Percentiles rank a stretch among this genome's conserved stretches.
phyloP scores from a whole-genome alignment of 1,140 invertebrate species.

The Wasmannia auropunctata region DNA sequence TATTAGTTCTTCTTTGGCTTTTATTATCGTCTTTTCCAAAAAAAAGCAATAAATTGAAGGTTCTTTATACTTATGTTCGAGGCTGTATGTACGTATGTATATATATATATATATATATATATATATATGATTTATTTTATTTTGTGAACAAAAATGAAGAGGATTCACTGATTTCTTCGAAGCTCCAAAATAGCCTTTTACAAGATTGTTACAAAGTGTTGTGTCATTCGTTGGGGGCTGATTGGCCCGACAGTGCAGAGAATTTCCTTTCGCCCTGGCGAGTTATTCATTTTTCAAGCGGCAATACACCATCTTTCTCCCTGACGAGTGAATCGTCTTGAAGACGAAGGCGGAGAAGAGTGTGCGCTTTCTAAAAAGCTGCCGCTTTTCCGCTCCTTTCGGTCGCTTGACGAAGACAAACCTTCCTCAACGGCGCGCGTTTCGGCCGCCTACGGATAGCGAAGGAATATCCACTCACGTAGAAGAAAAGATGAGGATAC shows the following conservation, averaged over 20 bases:
- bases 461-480: constrained; percentile 22
- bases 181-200: not conserved
- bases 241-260: constrained; percentile 34
- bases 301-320: constrained; percentile 68
- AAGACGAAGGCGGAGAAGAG: constrained; percentile 51
- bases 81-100: too few species aligned
- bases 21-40: too few species aligned
- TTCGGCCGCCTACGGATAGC: not conserved
- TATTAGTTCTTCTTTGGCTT: too few species aligned
- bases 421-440: constrained; percentile 39
- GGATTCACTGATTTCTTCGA: not conserved
- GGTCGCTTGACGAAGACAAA: constrained; percentile 73
- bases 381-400: constrained; percentile 66
- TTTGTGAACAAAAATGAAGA: not conserved
- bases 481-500: constrained; percentile 51
- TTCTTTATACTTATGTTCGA: too few species aligned
- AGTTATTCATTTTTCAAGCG: constrained; percentile 72
- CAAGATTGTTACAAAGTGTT: constrained; percentile 34
- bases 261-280: constrained; percentile 14
- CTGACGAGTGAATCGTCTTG: constrained; percentile 66
- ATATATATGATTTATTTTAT: not conserved
- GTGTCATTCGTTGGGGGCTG: constrained; percentile 37
- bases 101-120: not conserved
- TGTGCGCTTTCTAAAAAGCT: constrained; percentile 73
- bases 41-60: too few species aligned